Evolutionary conservation across 2,888 invertebrate genomes (phyloP).

Genomic region (Chrysina gloriosa): DNA sequence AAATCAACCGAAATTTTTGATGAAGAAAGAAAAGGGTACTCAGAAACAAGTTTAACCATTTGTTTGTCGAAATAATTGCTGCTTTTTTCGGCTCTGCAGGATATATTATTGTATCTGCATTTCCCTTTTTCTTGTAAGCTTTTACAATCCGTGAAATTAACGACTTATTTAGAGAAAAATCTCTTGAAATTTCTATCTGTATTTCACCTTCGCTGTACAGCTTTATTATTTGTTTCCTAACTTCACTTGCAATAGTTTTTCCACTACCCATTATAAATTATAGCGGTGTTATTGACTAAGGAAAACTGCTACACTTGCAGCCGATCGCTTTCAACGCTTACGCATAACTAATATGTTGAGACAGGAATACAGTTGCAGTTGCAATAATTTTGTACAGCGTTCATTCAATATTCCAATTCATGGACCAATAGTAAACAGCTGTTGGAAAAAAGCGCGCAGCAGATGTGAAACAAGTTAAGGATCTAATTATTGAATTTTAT

Average conservation of each 20-base stretch:
- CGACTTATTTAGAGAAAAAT: not conserved
- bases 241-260: conserved; percentile 7
- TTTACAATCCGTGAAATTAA: conserved; percentile 5
- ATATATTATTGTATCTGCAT: not conserved
- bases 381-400: not conserved
- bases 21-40: too few relatives aligned
- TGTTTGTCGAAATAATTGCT: too few relatives aligned
- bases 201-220: conserved; percentile 2
- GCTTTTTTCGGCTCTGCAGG: not conserved
- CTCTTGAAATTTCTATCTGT: not conserved
- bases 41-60: too few relatives aligned
- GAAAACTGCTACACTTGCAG: conserved; percentile 8
- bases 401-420: too few relatives aligned
- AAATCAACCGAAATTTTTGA: too few relatives aligned
- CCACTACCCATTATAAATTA: conserved; percentile 4
- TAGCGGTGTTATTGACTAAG: conserved; percentile 2
- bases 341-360: not conserved
- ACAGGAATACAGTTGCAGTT: not conserved
- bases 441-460: not conserved
- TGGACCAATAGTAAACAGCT: not conserved
- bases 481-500: not conserved
- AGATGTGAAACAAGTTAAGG: not conserved
- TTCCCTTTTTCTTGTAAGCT: not conserved
- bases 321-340: not conserved
- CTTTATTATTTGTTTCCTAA: conserved; percentile 11